phyloP scores from a whole-genome alignment of 2,797 vertebrate species.

The Kryptopterus vitreolus region DNA sequence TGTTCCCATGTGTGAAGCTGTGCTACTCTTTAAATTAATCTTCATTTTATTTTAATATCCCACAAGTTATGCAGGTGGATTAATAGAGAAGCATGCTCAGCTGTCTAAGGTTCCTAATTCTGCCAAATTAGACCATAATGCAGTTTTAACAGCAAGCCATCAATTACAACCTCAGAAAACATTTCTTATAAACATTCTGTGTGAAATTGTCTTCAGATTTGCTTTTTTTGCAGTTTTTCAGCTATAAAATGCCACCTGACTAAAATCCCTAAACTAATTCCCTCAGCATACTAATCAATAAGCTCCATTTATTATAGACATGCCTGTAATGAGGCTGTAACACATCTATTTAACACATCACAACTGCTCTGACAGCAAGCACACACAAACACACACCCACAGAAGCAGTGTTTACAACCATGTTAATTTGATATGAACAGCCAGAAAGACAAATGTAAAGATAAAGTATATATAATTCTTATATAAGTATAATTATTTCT shows the following conservation, averaged over 20 bases:
- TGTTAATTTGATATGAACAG: too few relatives aligned
- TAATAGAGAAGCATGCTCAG: background rate
- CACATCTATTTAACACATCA: background rate
- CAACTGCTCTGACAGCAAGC: background rate
- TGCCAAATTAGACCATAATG: constrained; percentile 1
- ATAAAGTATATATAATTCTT: too few relatives aligned
- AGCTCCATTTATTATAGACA: background rate
- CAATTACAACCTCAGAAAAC: background rate
- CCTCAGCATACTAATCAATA: background rate
- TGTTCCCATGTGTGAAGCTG: background rate
- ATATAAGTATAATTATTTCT: too few relatives aligned
- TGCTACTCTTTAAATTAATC: background rate
- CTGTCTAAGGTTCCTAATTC: background rate
- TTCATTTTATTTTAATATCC: constrained; percentile 4
- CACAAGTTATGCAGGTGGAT: background rate
- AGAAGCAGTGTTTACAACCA: too few relatives aligned
- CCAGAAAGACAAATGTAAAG: too few relatives aligned
- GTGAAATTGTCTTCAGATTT: too few relatives aligned
- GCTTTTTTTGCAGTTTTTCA: background rate
- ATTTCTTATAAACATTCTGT: background rate
- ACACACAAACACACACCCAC: background rate
- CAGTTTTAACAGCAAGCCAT: constrained; percentile 4
- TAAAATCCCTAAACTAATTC: background rate
- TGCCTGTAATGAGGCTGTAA: background rate
- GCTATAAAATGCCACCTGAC: background rate